Percentiles rank a stretch among this genome's conserved stretches.
phyloP scores from a whole-genome alignment of 35 echinoderm and acorn worm genomes.

The Ptychodera flava region DNA sequence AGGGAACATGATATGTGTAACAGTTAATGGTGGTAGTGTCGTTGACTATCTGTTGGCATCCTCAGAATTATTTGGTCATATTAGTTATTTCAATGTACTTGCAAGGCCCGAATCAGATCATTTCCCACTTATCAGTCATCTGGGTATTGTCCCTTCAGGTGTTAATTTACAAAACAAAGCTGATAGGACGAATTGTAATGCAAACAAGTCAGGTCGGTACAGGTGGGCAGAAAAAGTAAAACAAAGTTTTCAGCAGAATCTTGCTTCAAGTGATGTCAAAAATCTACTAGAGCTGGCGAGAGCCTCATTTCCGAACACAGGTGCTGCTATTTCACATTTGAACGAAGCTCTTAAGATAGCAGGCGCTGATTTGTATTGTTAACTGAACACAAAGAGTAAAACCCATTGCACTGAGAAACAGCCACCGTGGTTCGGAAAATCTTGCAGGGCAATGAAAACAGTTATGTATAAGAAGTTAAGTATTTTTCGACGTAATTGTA shows the following conservation, averaged over 20 bases:
- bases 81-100: neutral
- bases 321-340: neutral
- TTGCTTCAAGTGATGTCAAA: neutral
- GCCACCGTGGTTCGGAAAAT: neutral
- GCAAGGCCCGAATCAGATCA: neutral
- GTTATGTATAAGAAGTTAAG: neutral
- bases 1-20: neutral
- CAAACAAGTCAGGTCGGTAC: neutral
- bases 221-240: neutral
- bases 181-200: neutral
- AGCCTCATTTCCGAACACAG: neutral
- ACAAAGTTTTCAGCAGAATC: neutral
- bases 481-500: neutral
- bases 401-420: neutral
- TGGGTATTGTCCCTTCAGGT: neutral
- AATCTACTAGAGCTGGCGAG: neutral
- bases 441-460: neutral
- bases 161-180: neutral
- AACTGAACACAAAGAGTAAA: too few relatives aligned
- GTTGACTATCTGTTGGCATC: neutral
- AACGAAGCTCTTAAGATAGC: neutral
- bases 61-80: neutral
- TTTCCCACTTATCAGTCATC: neutral
- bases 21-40: neutral
- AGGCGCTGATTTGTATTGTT: neutral